Base-by-base conservation (phyloP, 1,140 invertebrate genomes). In the Stegodyphus dumicola region DNA sequence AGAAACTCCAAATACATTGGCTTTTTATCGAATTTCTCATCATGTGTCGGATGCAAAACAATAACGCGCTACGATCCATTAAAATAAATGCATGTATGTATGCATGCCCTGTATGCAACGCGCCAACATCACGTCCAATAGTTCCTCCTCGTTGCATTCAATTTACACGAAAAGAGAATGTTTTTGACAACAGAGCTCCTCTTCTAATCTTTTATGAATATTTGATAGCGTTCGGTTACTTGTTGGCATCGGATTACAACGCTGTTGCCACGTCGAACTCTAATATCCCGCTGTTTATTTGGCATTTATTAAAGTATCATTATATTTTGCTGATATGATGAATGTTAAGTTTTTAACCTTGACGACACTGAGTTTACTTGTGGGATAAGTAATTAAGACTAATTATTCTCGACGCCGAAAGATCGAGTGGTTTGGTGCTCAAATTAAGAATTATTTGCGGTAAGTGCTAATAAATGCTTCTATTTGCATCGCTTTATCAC, bases 21-120 rank as follows among this genome's bases (percentile, higher is more conserved):
- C 6, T 77, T 53, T 79, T 79, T 79, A 79, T 79, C 52, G 77
- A 70, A 70, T 79, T 79, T 79, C 51, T 48, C 66, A 70, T 70
- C 77, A 79, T 6, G 13, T 79, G 77, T 56, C 77, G 51, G 10
- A 70, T 54, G 52, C 65, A 70, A 79, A 79, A 77, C 76, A 77
- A 79, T 54, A 79, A 76, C 33, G 48, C 51, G 11, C 48, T 74
- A 11, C 11, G 10, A 54, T 79, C 77, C 77, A 79, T 79, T 79
- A 79, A 70, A 79, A 70, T 70, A 79, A 79, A 79, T 48, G 77
- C 49, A 7, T 60, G 56, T 60, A 60, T 60, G 15, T 60, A 60
- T 60, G 56, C 56, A 60, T 9, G 9, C 15, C 9, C 56, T 60
- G 56, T 15, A 11, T 60, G 56, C 9, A 9, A 11, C 9, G 15